Conservation (phyloP, 2,888 invertebrate genomes). For the Troides helena region DNA sequence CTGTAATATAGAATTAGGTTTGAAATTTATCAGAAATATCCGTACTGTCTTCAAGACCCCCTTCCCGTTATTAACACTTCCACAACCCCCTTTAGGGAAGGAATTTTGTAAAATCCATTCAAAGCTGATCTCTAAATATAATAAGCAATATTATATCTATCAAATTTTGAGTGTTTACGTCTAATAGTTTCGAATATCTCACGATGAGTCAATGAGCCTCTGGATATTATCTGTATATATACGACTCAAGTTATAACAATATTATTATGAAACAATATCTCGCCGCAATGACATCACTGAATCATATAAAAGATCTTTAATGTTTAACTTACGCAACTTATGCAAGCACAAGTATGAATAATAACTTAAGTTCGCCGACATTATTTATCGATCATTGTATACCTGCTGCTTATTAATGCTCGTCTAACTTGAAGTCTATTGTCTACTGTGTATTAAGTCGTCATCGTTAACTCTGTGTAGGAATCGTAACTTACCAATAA, state of each 20-base stretch:
- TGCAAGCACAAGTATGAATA: constrained; percentile 20
- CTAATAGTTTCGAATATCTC: too few relatives aligned
- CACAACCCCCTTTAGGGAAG: too few relatives aligned
- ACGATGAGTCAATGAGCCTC: too few relatives aligned
- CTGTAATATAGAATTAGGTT: too few relatives aligned
- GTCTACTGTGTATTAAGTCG: not conserved
- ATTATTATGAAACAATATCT: not conserved
- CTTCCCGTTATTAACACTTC: too few relatives aligned
- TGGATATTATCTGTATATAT: not conserved
- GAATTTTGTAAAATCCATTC: too few relatives aligned
- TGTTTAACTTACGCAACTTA: constrained; percentile 13
- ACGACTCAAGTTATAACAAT: not conserved
- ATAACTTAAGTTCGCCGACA: constrained; percentile 6
- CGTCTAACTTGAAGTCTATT: not conserved
- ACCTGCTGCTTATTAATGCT: constrained; percentile 1
- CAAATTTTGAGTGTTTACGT: too few relatives aligned
- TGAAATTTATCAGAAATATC: too few relatives aligned
- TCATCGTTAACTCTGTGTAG: not conserved
- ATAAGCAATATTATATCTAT: too few relatives aligned
- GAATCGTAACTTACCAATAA: too few relatives aligned
- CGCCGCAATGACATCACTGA: not conserved
- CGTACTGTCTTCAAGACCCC: too few relatives aligned
- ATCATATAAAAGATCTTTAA: not conserved
- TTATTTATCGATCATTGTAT: constrained; percentile 5
- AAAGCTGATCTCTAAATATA: too few relatives aligned